Base-by-base conservation (phyloP, 2,797 vertebrate genomes). In the Halcyon smyrnensis region DNA sequence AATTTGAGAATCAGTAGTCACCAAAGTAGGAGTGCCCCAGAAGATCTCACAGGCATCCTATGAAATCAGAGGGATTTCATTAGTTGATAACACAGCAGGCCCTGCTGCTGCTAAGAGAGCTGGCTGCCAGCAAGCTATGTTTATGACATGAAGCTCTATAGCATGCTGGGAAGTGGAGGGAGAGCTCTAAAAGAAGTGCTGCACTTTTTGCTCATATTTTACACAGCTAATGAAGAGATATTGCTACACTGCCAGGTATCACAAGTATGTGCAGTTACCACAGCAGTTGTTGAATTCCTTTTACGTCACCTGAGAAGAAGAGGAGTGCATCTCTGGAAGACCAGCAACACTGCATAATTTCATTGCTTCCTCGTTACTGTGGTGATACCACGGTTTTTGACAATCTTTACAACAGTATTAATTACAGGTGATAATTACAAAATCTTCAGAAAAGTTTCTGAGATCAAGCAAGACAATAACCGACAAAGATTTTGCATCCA, bases 1-100 rank as follows among this genome's bases (percentile, higher is more conserved):
- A 90, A 83, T 67, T 87, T 94, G 68, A 95, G 84, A 93, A 43
- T 39, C 4, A 2, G 84, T 30, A 78, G 80, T 57, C 90, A 85
- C n/a, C 4, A 9, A 84, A 94, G 74, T 39, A 90, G 30, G 23
- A 87, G 32, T 8, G 27, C 34, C 79, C 15, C 46, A 78, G 34
- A 70, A 73, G 53, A 67, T 75, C 39, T 85, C 77, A 63, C 37
- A 30, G 50, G 85, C 50, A 32, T n/a, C 2, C 1, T 27, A 24
- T 25, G 81, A 87, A 89, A 88, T 85, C 84, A 76, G 56, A 45
- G 30, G 53, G 37, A 68, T 90, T 91, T 82, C 86, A 77, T 83
- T 54, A 89, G 62, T 0, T 88, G 92, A 57, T 71, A 93, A 93
- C 75, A 93, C 34, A 83, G 56, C 67, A 46, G 45, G 34, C 17